Percentiles rank a stretch among this genome's conserved stretches.
Conservation (phyloP, 2,113 vertebrate species). For the Hydrochoerus hydrochaeris region DNA sequence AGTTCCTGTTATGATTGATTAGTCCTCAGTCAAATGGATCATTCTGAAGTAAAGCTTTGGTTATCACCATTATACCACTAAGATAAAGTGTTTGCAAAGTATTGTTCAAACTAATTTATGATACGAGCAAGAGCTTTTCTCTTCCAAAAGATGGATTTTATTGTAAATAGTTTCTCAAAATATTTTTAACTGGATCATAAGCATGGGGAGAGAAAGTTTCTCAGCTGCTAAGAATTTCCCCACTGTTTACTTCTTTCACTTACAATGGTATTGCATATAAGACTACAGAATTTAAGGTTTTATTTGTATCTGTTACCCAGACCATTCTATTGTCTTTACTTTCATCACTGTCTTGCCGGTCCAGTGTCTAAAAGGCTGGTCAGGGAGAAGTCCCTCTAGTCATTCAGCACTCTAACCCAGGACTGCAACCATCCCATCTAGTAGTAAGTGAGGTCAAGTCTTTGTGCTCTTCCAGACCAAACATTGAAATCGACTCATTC, state of each 20-base stretch:
- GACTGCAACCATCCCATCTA: conserved; percentile 62
- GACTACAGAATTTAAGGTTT: conserved; percentile 71
- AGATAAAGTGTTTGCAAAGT: conserved; percentile 79
- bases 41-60: conserved; percentile 61
- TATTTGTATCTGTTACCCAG: conserved; percentile 77
- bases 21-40: neutral
- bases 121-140: conserved; percentile 53
- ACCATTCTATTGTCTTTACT: conserved; percentile 63
- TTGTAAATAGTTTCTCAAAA: conserved; percentile 82
- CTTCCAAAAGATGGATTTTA: conserved; percentile 76
- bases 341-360: conserved; percentile 53
- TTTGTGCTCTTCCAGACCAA: conserved; percentile 79
- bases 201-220: conserved; percentile 76
- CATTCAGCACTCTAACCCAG: conserved; percentile 64
- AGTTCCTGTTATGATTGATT: conserved; percentile 6
- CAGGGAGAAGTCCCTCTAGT: conserved; percentile 56
- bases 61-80: conserved; percentile 74
- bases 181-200: conserved; percentile 83
- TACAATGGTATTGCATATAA: conserved; percentile 71
- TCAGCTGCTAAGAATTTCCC: conserved; percentile 82
- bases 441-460: conserved; percentile 71
- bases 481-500: conserved; percentile 70
- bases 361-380: conserved; percentile 58
- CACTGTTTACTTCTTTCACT: conserved; percentile 76
- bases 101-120: conserved; percentile 57